Evolutionary conservation across 2,797 vertebrate genomes (phyloP), one percentile per base, ranked within the genome.

Genomic region (Cuniculus paca): DNA sequence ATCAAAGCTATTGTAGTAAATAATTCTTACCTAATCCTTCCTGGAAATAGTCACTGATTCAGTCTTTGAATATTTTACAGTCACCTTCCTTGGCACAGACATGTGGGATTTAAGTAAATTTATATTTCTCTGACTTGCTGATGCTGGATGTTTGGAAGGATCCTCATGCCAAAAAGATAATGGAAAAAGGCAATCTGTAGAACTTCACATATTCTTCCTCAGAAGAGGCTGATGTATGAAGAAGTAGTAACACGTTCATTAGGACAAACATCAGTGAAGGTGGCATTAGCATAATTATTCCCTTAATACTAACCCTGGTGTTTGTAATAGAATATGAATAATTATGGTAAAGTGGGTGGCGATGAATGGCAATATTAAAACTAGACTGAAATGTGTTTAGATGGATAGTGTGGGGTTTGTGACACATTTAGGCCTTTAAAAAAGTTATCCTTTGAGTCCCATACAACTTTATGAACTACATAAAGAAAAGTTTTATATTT

Each of bases 1-100:
- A 39, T 97, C 93, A 95, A 94, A 96, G 74, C 88, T 80, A 34
- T 92, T 87, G 56, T 61, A 48, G 20, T 94, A 95, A 96, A 88
- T 95, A 95, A 92, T 95, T 96, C 56, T 95, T 96, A 94, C 70
- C 58, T 61, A 84, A 50, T 11, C 11, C 63, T 97, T 96, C 82
- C 90, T 39, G 92, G 79, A 36, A 92, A 70, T 60, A 77, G 81
- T 75, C 50, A 28, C 39, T 86, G 24, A 48, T 79, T 90, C 54
- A 48, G 14, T 88, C 78, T 90, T 68, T 63, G 36, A 63, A 58
- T 90, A 83, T 92, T 93, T 95, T 96, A 80, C 68, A 34, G 65
- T 84, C 72, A 79, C 56, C 22, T 93, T 93, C 60, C 63, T 88
- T 93, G 77, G 84, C 90, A 81, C 34, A 79, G 58, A 52, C 16